Percentiles rank a stretch among this genome's conserved stretches.
These are phyloP conservation scores for Melolontha melolontha DNA, from an alignment of 2,888 invertebrate genomes.

Conservation along the genomic window DNA sequence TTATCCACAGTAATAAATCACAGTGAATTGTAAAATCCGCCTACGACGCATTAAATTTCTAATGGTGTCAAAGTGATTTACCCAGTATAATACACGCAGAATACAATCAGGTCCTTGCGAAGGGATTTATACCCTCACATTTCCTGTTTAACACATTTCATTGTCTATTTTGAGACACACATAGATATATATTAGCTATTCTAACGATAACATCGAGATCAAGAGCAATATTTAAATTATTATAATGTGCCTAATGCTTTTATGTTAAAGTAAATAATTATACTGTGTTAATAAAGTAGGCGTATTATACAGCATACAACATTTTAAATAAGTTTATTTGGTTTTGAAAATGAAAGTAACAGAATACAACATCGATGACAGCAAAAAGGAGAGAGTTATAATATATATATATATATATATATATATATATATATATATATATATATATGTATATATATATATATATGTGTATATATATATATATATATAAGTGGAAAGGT, in stretches of 20 bases:
- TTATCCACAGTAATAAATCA: constrained; percentile 20
- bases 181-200: neutral
- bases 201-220: neutral
- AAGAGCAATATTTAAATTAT: neutral
- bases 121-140: constrained; percentile 24
- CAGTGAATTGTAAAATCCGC: constrained; percentile 23
- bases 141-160: constrained; percentile 14
- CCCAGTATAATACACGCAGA: constrained; percentile 9
- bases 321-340: too few relatives aligned
- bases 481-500: too few relatives aligned
- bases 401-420: too few relatives aligned
- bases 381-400: too few relatives aligned
- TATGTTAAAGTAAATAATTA: constrained; percentile 4
- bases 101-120: neutral
- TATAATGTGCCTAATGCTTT: constrained; percentile 17
- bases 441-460: too few relatives aligned
- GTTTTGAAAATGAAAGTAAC: neutral
- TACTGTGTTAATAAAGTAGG: neutral
- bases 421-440: too few relatives aligned
- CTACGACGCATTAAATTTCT: constrained; percentile 18
- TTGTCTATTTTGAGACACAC: constrained; percentile 10
- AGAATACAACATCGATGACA: too few relatives aligned
- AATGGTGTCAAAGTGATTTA: constrained; percentile 34
- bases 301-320: neutral
- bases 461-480: too few relatives aligned